Percentiles rank a stretch among this genome's conserved stretches.
Evolutionary conservation across 2,888 invertebrate species (phyloP).

Genomic region (Dendrolimus houi): DNA sequence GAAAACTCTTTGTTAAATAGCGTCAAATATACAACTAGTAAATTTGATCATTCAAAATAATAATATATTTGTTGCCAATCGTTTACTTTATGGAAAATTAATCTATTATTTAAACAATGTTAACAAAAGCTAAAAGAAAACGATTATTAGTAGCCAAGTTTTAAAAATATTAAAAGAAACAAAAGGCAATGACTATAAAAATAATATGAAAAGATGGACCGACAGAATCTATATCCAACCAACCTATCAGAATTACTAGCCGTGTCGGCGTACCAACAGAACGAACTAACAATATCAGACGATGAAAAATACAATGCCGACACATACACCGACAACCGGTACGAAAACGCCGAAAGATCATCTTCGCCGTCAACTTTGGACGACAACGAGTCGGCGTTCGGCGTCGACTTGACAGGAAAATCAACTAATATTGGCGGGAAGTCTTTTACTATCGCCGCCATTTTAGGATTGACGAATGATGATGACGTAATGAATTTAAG

Average conservation of each 20-base stretch:
- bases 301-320: constrained; percentile 40
- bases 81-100: too few relatives aligned
- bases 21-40: too few relatives aligned
- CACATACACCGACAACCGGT: constrained; percentile 20
- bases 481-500: constrained; percentile 74
- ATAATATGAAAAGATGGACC: constrained; percentile 47
- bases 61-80: too few relatives aligned
- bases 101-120: too few relatives aligned
- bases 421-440: constrained; percentile 73
- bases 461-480: constrained; percentile 83
- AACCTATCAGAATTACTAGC: constrained; percentile 53
- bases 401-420: constrained; percentile 64
- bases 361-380: constrained; percentile 58
- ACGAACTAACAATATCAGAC: constrained; percentile 19
- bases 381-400: constrained; percentile 55
- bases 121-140: too few relatives aligned
- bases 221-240: constrained; percentile 47
- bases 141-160: not conserved
- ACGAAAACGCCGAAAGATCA: constrained; percentile 38
- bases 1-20: too few relatives aligned
- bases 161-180: constrained; percentile 18
- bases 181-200: constrained; percentile 22
- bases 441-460: constrained; percentile 92
- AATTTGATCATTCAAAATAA: too few relatives aligned
- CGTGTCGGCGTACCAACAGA: constrained; percentile 52